These are phyloP conservation scores for Carposina sasakii DNA, from an alignment of 1,140 invertebrate species.

Conservation along the genomic window DNA sequence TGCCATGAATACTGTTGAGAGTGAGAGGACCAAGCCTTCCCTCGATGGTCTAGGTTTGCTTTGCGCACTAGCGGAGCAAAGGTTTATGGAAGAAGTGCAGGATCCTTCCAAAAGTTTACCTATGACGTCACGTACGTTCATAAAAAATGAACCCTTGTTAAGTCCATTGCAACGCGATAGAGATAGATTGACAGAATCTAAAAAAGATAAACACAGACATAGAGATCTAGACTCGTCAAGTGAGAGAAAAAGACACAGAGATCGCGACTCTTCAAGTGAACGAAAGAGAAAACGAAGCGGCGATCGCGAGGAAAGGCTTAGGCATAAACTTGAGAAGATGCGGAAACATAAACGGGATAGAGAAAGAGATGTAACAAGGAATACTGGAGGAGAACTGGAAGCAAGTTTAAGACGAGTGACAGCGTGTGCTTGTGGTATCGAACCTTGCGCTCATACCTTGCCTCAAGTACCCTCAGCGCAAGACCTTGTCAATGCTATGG, in stretches of 20 bases:
- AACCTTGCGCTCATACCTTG: slow-evolving; percentile 45
- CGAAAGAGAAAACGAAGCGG: slow-evolving; percentile 47
- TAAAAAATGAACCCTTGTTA: slow-evolving; percentile 52
- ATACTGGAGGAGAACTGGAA: slow-evolving; percentile 48
- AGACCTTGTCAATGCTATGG: slow-evolving; percentile 80
- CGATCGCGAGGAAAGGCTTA: slow-evolving; percentile 52
- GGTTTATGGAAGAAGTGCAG: slow-evolving; percentile 83
- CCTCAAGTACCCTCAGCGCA: slow-evolving; percentile 60
- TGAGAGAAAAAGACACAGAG: slow-evolving; percentile 56
- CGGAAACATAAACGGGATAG: slow-evolving; percentile 60
- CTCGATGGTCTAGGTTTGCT: slow-evolving; percentile 84
- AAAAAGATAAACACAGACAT: slow-evolving; percentile 54
- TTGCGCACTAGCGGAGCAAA: slow-evolving; percentile 88
- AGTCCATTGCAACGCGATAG: slow-evolving; percentile 46
- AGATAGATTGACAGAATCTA: slow-evolving; percentile 38
- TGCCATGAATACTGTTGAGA: slow-evolving; percentile 27
- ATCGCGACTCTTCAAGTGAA: slow-evolving; percentile 50
- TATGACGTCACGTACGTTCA: slow-evolving; percentile 42
- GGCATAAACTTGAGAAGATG: slow-evolving; percentile 62
- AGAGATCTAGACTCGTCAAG: slow-evolving; percentile 50
- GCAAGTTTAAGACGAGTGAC: slow-evolving; percentile 58
- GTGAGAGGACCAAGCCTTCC: slow-evolving; percentile 43
- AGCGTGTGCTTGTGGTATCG: slow-evolving; percentile 47
- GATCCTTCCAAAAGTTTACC: slow-evolving; percentile 30
- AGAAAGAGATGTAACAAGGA: slow-evolving; percentile 42